Conservation (phyloP, 2,888 invertebrate species). For the Rotaria macrura region DNA sequence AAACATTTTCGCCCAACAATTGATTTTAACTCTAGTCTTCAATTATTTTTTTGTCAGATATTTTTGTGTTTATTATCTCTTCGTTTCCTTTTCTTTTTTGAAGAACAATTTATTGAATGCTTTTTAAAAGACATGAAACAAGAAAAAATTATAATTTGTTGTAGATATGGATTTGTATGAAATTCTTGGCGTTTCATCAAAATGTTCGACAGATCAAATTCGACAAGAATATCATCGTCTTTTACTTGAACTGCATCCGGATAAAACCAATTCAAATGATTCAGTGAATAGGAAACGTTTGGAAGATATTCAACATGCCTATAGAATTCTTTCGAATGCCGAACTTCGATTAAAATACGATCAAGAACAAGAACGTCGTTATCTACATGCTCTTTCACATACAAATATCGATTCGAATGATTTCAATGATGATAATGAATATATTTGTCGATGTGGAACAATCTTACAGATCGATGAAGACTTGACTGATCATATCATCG, state of each 20-base stretch:
- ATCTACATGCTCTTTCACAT: background rate
- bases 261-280: background rate
- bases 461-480: background rate
- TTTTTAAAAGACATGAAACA: background rate
- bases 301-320: background rate
- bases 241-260: constrained; percentile 1
- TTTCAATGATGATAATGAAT: background rate
- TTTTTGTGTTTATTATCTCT: background rate
- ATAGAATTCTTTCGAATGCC: background rate
- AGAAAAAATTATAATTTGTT: background rate
- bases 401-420: background rate
- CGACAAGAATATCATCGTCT: constrained; percentile 18
- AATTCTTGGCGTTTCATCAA: background rate
- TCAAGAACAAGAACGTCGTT: constrained; percentile 20
- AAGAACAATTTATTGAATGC: background rate
- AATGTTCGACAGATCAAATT: background rate
- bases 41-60: background rate
- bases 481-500: background rate
- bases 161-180: constrained; percentile 1
- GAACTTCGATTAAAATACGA: constrained; percentile 2
- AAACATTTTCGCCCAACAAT: background rate
- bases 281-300: background rate
- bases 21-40: background rate
- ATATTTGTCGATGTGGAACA: constrained; percentile 9
- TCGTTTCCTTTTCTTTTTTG: background rate